Evolutionary conservation across 1,140 invertebrate genomes (phyloP), one percentile per base, ranked within the genome.

Genomic region (Drosophila neocordata): DNA sequence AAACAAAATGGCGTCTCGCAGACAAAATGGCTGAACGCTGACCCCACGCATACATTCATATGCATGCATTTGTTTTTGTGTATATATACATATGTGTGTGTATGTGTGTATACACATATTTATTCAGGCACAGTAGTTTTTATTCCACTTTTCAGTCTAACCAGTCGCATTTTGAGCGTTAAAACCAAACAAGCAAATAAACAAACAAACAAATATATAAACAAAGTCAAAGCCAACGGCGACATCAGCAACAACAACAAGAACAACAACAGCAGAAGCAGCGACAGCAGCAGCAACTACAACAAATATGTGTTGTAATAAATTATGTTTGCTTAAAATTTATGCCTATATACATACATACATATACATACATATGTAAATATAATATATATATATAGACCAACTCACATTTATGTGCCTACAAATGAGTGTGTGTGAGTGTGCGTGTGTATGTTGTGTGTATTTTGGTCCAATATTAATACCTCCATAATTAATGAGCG

Each of bases 281-380:
- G 18, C 65, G 7, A 6, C 72, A 44, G 18, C 52, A 53, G 37
- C 67, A 67, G 15, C 62, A 77, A 24, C 65, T 69, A 76, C 72
- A 79, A 73, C 76, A 81, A 87, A 69, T 85, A 65, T 75, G 82
- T 84, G 83, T 78, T 82, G 83, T 88, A 66, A 77, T 77, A 71
- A 77, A 75, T 77, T 75, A 75, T 75, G 72, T 44, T 69, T 66
- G 74, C 60, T 68, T 65, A 65, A 77, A 76, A 77, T 71, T 77
- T 77, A 68, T 63, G 77, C 68, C 61, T 41, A 20, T 34, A 73
- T 55, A 76, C 41, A 76, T 69, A 53, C 52, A 20, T 60, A 53
- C 52, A 35, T 44, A 31, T 61, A 68, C 77, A 74, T 22, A 65
- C 41, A 48, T 48, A 20, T 48, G 41, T 48, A 48, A 48, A 48